Conservation (phyloP, 2,113 vertebrate species). For the Callionymus lyra region DNA sequence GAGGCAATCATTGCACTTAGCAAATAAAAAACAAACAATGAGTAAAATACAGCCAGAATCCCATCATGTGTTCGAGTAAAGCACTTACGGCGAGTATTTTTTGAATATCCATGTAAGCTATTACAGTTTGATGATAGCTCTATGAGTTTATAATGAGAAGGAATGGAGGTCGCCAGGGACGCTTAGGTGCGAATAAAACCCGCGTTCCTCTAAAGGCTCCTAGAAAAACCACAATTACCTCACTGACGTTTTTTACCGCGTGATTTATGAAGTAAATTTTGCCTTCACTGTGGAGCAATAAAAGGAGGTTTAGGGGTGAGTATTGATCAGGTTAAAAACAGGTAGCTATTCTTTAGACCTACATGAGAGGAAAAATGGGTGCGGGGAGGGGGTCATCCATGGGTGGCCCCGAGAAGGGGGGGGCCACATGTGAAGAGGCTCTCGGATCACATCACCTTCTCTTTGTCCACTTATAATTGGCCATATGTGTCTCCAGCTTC, state of each 20-base stretch:
- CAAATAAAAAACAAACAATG: conserved; percentile 3
- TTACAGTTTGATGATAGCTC: conserved; percentile 57
- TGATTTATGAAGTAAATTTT: conserved; percentile 77
- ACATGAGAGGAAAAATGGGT: conserved; percentile 9
- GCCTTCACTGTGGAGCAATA: conserved; percentile 50
- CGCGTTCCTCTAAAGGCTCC: conserved; percentile 63
- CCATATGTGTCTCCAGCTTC: conserved; percentile 64
- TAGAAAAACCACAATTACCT: conserved; percentile 70
- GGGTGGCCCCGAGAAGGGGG: conserved; percentile 22
- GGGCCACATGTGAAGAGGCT: conserved; percentile 65
- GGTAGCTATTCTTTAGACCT: conserved; percentile 24
- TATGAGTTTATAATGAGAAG: conserved; percentile 54
- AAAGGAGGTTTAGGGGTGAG: conserved; percentile 48
- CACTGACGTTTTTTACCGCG: conserved; percentile 69
- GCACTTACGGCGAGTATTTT: background rate
- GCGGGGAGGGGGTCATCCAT: conserved; percentile 6
- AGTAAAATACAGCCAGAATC: background rate
- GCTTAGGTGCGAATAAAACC: conserved; percentile 69
- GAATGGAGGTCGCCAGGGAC: conserved; percentile 45
- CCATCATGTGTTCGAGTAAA: conserved; percentile 11
- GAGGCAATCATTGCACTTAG: conserved; percentile 36
- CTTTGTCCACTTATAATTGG: conserved; percentile 67
- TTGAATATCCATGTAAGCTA: conserved; percentile 9
- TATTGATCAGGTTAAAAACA: conserved; percentile 50
- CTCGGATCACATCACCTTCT: conserved; percentile 65